A percentile compares a stretch with the other conserved stretches of the same genome.
These are phyloP conservation scores for Scrobipalpa atriplicella DNA, from an alignment of 2,888 invertebrate genomes.

Conservation along the genomic window DNA sequence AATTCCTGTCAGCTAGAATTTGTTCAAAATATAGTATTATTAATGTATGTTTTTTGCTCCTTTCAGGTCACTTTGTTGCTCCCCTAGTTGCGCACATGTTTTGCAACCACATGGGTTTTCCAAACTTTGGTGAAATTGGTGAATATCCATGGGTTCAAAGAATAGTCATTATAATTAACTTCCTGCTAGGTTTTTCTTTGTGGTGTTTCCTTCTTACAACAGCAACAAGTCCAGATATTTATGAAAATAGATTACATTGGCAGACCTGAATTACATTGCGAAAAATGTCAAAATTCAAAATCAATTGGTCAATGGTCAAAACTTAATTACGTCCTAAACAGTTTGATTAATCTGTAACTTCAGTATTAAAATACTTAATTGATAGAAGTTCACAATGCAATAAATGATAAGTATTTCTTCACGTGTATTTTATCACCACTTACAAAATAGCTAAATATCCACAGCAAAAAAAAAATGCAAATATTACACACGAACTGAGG, in stretches of 20 bases:
- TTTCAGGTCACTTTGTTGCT: conserved; percentile 92
- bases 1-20: no score
- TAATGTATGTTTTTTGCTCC: conserved; percentile 18
- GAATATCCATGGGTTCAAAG: conserved; percentile 77
- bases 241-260: conserved; percentile 84
- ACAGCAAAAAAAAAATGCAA: no score
- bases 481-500: no score
- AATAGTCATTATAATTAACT: conserved; percentile 84
- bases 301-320: not conserved
- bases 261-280: conserved; percentile 49
- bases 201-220: conserved; percentile 91
- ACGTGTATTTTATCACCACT: not conserved
- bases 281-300: not conserved
- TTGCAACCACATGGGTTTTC: conserved; percentile 98
- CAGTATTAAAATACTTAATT: conserved; percentile 13
- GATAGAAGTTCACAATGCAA: not conserved
- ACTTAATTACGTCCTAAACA: not conserved
- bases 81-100: conserved; percentile 95
- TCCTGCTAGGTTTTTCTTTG: conserved; percentile 87
- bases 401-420: not conserved
- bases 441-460: not conserved
- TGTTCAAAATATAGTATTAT: not conserved
- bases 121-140: conserved; percentile 87
- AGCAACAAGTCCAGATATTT: conserved; percentile 87
- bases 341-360: conserved; percentile 21